Evolutionary conservation across 2,888 invertebrate genomes (phyloP), one percentile per base, ranked within the genome.

Genomic region (Gastracanthus pulcherrimus): DNA sequence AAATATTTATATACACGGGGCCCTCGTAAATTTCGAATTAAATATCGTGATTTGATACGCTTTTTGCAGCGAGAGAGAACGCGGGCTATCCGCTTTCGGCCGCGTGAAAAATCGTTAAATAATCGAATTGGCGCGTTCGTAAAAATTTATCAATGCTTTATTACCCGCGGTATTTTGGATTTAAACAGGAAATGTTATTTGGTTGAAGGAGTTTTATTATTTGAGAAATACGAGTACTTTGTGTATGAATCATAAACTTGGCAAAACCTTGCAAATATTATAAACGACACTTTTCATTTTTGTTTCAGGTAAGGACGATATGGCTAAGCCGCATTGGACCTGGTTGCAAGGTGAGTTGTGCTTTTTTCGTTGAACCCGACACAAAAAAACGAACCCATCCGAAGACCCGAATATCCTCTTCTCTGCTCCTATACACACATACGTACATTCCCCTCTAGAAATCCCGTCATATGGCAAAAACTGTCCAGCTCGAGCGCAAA

Each of bases 241-340:
- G 13, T 9, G 13, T 41, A 16, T 41, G 41, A 16, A 3, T 13
- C 13, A 31, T 19, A 34, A 58, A 26, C 1, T 58, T 7, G 29
- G 4, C 26, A 4, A 7, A 11, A 7, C 3, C 58, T 9, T 13
- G 58, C 29, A 23, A 26, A 45, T 26, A 58, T 64, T 29, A 45
- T 6, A n/a, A 78, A 64, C 19, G 13, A 31, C 16, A 11, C 9
- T 23, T 5, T 41, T 38, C 3, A 38, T 72, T 81, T 87, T 29
- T 89, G 87, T 90, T 90, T 72, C 88, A 91, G 91, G 91, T 91
- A 91, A 91, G 91, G 89, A 91, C 87, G 90, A 90, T 91, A 90
- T 90, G 87, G 89, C 90, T 90, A 91, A 90, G 88, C 89, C 89
- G 88, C 89, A 89, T 90, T 90, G 90, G 90, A 90, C 90, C 87